phyloP scores from a whole-genome alignment of 2,113 vertebrate genomes.

The Calyptommatus sinebrachiatus region DNA sequence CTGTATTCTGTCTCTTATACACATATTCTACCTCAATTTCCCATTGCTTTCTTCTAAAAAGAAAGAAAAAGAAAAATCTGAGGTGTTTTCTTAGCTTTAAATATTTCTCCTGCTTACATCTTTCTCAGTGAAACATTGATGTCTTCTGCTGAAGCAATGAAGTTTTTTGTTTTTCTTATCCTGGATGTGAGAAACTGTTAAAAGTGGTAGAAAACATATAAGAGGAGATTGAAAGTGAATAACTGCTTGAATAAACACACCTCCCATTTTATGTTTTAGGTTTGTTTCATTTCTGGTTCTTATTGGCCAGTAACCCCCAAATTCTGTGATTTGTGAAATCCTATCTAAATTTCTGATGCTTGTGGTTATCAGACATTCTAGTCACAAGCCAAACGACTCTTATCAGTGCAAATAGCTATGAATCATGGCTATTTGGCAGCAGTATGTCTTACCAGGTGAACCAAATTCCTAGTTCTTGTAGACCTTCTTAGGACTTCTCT shows the following conservation, averaged over 20 bases:
- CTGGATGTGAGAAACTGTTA: neutral
- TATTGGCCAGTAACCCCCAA: neutral
- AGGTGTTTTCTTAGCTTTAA: conserved; percentile 39
- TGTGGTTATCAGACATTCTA: neutral
- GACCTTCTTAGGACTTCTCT: neutral
- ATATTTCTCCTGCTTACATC: conserved; percentile 20
- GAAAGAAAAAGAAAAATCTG: neutral
- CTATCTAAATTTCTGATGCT: neutral
- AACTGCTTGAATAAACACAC: neutral
- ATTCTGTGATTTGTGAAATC: neutral
- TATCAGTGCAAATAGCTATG: neutral
- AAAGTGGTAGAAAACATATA: neutral
- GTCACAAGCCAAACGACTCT: neutral
- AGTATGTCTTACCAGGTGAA: neutral
- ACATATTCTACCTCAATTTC: conserved; percentile 9
- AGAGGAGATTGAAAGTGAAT: neutral
- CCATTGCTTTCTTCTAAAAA: conserved; percentile 22
- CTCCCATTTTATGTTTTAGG: neutral
- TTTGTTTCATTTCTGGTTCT: neutral
- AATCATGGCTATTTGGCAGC: neutral
- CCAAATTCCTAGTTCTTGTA: neutral
- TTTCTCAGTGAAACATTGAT: neutral
- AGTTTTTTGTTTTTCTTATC: neutral
- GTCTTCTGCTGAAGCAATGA: neutral
- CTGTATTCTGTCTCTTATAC: conserved; percentile 23